Percentiles rank a stretch among this genome's conserved stretches.
Conservation (phyloP, 2,113 vertebrate genomes). For the Labeo catla region DNA sequence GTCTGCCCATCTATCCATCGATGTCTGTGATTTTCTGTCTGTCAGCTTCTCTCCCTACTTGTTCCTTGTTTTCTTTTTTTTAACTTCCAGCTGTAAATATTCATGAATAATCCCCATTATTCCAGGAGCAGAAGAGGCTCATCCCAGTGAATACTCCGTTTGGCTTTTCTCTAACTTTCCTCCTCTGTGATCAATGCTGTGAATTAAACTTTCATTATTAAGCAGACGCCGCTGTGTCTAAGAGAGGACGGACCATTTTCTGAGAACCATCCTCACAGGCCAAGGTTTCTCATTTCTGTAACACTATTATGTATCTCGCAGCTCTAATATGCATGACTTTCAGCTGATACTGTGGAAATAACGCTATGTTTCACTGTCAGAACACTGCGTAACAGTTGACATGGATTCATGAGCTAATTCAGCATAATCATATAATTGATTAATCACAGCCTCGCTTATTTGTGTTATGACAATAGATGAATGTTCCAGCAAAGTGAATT, state of each 20-base stretch:
- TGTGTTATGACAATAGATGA: conserved; percentile 12
- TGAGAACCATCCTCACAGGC: conserved; percentile 6
- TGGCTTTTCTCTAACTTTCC: conserved; percentile 12
- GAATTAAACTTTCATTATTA: conserved; percentile 57
- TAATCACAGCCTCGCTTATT: conserved; percentile 8
- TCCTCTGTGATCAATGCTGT: conserved; percentile 48
- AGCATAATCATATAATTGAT: conserved; percentile 14
- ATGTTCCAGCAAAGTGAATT: background rate
- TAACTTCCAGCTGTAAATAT: conserved; percentile 41
- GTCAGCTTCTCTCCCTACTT: background rate
- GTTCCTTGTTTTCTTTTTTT: background rate
- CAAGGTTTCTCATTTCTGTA: background rate
- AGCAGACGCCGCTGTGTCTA: conserved; percentile 12
- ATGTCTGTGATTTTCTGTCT: background rate
- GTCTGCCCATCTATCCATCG: background rate
- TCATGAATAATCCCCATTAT: conserved; percentile 46
- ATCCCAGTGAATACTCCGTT: background rate
- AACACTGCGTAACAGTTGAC: conserved; percentile 47
- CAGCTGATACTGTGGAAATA: conserved; percentile 25
- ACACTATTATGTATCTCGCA: conserved; percentile 32
- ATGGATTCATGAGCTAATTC: conserved; percentile 30
- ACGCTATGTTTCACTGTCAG: conserved; percentile 25
- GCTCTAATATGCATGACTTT: background rate
- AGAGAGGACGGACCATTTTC: background rate
- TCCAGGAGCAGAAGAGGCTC: conserved; percentile 11